Base-by-base conservation (phyloP, 2,888 invertebrate species). In the Cataglyphis rosenhaueri region DNA sequence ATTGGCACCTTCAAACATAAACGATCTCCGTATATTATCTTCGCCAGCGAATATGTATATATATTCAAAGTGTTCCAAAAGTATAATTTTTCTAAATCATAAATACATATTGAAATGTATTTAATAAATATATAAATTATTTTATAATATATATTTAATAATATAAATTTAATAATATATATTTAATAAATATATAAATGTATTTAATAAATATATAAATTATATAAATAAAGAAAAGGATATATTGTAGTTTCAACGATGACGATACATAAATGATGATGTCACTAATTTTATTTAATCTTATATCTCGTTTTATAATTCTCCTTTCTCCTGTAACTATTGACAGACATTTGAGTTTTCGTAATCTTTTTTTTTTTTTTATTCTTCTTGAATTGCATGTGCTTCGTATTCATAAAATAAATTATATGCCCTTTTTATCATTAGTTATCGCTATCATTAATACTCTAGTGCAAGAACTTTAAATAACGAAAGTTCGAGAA, bases 261-360 rank as follows among this genome's bases (percentile, higher is more conserved):
- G 21, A 62, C 12, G 21, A 21, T 32, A 32, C 48, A 21, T 25
- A 41, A 18, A n/a, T 48, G 35, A 48, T 32, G 9, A 62, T 29
- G 29, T 41, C 29, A 68, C 15, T 76, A 76, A n/a, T 76, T 5
- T 68, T 61, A 57, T 57, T 9, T 76, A 64, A 38, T 66, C 38
- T 38, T 38, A 2, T 9, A 12, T 55, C 35, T 75, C 29, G 25
- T 25, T 55, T 41, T 32, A 15, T 35, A 32, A 59, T 35, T 71
- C 9, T 61, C 35, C 25, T 44, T 55, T n/a, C 25, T 25, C 6
- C 10, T 15, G 15, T 29, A 66, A 76, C n/a, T 65, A 12, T 66
- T 38, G 38, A 64, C 5, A 76, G 52, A 29, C 12, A 55, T 55
- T 55, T 41, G 57, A 57, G 15, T 3, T 65, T 52, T 25, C 44